Percentiles rank a stretch among this genome's conserved stretches.
These are phyloP conservation scores for Limnephilus rhombicus DNA, from an alignment of 2,888 invertebrate genomes.

Conservation along the genomic window DNA sequence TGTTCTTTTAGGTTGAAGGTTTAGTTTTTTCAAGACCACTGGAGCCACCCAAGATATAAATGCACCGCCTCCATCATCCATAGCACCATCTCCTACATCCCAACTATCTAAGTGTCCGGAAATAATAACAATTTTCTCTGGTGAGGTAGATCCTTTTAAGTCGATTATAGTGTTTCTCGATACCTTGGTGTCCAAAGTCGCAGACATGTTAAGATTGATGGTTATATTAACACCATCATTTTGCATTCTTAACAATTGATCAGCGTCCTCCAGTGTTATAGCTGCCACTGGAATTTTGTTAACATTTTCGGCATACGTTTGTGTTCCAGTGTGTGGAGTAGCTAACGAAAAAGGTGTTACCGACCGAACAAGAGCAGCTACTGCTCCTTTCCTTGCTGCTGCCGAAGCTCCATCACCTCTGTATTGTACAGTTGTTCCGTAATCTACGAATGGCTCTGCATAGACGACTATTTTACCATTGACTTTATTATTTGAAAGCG, in stretches of 20 bases:
- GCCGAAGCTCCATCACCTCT: slow-evolving; percentile 77
- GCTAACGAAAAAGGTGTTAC: slow-evolving; percentile 82
- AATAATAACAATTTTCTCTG: slow-evolving; percentile 78
- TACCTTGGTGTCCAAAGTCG: slow-evolving; percentile 77
- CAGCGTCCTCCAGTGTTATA: slow-evolving; percentile 84
- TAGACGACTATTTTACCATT: slow-evolving; percentile 63
- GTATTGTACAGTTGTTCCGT: slow-evolving; percentile 76
- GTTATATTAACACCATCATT: slow-evolving; percentile 71
- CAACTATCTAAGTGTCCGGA: slow-evolving; percentile 88
- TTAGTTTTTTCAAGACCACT: slow-evolving; percentile 78
- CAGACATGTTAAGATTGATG: slow-evolving; percentile 81
- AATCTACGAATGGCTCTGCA: slow-evolving; percentile 52
- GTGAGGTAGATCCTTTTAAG: slow-evolving; percentile 72
- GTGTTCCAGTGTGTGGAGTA: slow-evolving; percentile 83
- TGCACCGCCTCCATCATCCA: slow-evolving; percentile 87
- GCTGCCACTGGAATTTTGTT: slow-evolving; percentile 80
- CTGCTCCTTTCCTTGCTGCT: slow-evolving; percentile 81
- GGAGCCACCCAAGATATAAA: slow-evolving; percentile 84
- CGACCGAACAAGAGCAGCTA: slow-evolving; percentile 82
- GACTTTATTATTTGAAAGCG: slow-evolving; percentile 73
- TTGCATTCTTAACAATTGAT: slow-evolving; percentile 78
- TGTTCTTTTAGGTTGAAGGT: slow-evolving; percentile 80
- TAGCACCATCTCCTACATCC: slow-evolving; percentile 88
- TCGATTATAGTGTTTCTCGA: slow-evolving; percentile 83
- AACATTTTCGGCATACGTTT: slow-evolving; percentile 75